phyloP scores from a whole-genome alignment of 2,888 invertebrate genomes.

The Drosophila nr. perissopoda region DNA sequence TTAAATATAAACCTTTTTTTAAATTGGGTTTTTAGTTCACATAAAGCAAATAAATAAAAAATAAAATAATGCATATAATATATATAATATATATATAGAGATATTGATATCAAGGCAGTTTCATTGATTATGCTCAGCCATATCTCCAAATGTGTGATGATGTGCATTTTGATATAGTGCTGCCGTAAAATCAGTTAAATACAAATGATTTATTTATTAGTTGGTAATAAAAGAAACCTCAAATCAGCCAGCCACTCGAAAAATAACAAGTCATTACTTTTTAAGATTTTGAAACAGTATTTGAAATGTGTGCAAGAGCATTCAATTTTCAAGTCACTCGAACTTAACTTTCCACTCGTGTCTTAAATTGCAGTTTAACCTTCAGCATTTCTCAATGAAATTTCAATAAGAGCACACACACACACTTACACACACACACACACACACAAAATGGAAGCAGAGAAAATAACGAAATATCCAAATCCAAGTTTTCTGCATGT shows the following conservation, averaged over 20 bases:
- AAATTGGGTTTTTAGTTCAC: not conserved
- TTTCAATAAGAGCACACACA: constrained; percentile 36
- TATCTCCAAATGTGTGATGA: not conserved
- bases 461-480: constrained; percentile 2
- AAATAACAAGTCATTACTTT: constrained; percentile 26
- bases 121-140: not conserved
- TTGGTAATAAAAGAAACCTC: not conserved
- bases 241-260: not conserved
- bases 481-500: constrained; percentile 45
- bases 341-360: constrained; percentile 57
- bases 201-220: not conserved
- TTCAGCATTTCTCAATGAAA: constrained; percentile 73
- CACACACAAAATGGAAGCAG: not conserved
- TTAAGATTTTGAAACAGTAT: constrained; percentile 19
- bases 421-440: not conserved
- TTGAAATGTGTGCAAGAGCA: constrained; percentile 16
- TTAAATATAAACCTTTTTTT: not conserved
- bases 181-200: not conserved
- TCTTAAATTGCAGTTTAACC: constrained; percentile 74
- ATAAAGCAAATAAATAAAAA: not conserved
- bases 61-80: not conserved
- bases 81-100: not conserved
- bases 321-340: constrained; percentile 22
- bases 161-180: not conserved
- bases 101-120: not conserved